Evolutionary conservation across 2,888 invertebrate genomes (phyloP).

Genomic region (Athalia rosae): DNA sequence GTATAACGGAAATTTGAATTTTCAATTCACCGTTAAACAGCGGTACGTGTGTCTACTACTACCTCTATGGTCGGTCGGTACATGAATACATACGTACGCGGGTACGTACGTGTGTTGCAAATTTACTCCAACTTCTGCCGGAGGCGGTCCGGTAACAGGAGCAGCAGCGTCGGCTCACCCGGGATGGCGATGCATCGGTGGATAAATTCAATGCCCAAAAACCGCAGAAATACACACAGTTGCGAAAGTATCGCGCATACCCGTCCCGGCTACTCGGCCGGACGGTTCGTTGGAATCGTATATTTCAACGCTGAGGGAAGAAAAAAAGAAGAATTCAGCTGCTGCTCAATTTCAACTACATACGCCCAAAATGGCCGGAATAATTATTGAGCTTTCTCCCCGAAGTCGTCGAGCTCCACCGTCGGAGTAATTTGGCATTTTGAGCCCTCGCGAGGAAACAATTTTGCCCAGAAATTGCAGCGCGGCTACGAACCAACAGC

Average conservation of each 20-base stretch:
- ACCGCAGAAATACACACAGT: conserved; percentile 28
- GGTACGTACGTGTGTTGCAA: neutral
- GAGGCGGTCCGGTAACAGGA: neutral
- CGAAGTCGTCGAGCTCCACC: too few species aligned
- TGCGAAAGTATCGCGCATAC: conserved; percentile 25
- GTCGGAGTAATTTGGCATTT: too few species aligned
- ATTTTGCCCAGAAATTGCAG: too few species aligned
- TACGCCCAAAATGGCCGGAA: too few species aligned
- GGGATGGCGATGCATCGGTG: conserved; percentile 22
- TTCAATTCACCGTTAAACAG: conserved; percentile 43
- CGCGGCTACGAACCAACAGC: too few species aligned
- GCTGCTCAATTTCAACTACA: too few species aligned
- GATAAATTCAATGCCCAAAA: conserved; percentile 35
- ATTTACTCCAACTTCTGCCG: neutral
- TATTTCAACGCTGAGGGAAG: neutral
- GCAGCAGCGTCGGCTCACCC: neutral
- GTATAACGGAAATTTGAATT: conserved; percentile 35
- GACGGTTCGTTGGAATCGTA: conserved; percentile 36
- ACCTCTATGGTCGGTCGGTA: neutral
- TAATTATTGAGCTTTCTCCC: neutral
- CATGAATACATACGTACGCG: neutral
- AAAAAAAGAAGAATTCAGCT: conserved; percentile 3
- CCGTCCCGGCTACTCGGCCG: neutral
- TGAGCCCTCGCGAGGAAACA: too few species aligned
- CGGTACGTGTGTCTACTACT: conserved; percentile 27